Percentiles rank a stretch among this genome's conserved stretches.
These are phyloP conservation scores for Podarcis muralis DNA, from an alignment of 2,113 vertebrate genomes.

Conservation along the genomic window DNA sequence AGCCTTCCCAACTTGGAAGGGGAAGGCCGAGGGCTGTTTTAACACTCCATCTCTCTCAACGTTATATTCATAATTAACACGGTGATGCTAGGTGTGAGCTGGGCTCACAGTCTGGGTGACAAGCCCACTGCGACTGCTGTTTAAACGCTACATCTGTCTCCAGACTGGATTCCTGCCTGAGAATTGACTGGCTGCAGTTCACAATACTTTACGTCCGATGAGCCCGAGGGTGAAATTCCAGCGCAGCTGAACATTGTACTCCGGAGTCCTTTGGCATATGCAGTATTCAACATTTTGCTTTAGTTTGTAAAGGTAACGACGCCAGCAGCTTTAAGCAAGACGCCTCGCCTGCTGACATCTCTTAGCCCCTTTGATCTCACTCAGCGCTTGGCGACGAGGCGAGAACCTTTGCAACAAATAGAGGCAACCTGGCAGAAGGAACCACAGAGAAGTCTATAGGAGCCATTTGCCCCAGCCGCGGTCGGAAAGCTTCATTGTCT, in stretches of 20 bases:
- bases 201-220: not conserved
- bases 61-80: not conserved
- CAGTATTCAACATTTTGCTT: constrained; percentile 3
- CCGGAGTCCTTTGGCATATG: not conserved
- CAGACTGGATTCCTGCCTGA: not conserved
- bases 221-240: not conserved
- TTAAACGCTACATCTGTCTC: not conserved
- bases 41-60: not conserved
- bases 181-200: not conserved
- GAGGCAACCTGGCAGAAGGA: not conserved
- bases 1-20: not conserved
- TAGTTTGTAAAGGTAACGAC: not conserved
- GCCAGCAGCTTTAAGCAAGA: not conserved
- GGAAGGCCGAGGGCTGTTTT: not conserved
- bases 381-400: not conserved
- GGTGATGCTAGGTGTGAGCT: not conserved
- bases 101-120: not conserved
- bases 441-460: not conserved
- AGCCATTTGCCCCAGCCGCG: not conserved
- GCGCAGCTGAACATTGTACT: not conserved
- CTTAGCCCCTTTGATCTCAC: not conserved
- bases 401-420: not conserved
- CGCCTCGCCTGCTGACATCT: not conserved
- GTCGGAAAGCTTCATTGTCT: not conserved
- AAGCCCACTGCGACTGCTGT: not conserved